Base-by-base conservation (phyloP, 2,888 invertebrate species). In the Pterobdella sp. region DNA sequence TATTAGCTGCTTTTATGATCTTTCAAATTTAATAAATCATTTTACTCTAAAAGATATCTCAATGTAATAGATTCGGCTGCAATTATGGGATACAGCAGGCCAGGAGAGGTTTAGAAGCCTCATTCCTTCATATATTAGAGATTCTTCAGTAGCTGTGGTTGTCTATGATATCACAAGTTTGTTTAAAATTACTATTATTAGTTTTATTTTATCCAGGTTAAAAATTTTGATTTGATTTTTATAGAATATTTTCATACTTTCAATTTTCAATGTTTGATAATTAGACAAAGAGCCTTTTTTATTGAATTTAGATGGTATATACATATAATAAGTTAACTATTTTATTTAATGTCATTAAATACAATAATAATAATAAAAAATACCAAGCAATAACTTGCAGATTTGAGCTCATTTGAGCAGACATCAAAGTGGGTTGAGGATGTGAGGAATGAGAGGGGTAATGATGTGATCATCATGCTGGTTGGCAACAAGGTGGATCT, bases 351-450 rank as follows among this genome's bases (percentile, higher is more conserved):
- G n/a, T n/a, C n/a, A n/a, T n/a, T n/a, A n/a, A n/a, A n/a, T n/a
- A n/a, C n/a, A n/a, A n/a, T n/a, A n/a, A n/a, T n/a, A n/a, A n/a
- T n/a, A n/a, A n/a, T n/a, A n/a, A n/a, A n/a, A n/a, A n/a, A n/a
- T n/a, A n/a, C n/a, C n/a, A n/a, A n/a, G n/a, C n/a, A n/a, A n/a
- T n/a, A n/a, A n/a, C n/a, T n/a, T n/a, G n/a, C 73, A 83, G 82
- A 83, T 80, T 81, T 82, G 72, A 83, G 96, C 87, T 97, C 96
- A 82, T 98, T 97, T 88, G 96, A 96, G 86, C 97, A 98, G 87
- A 98, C 97, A 78, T 95, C 96, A 74, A 97, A 97, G 86, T 98
- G 98, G 98, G 97, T 98, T 83, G 97, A 98, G 85, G 97, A 98
- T 87, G 98, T 98, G 72, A 89, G 97, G 86, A 97, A 96, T 81